Percentiles rank a stretch among this genome's conserved stretches.
Evolutionary conservation across 2,113 vertebrate genomes (phyloP).

Genomic region (Baryphthengus martii): DNA sequence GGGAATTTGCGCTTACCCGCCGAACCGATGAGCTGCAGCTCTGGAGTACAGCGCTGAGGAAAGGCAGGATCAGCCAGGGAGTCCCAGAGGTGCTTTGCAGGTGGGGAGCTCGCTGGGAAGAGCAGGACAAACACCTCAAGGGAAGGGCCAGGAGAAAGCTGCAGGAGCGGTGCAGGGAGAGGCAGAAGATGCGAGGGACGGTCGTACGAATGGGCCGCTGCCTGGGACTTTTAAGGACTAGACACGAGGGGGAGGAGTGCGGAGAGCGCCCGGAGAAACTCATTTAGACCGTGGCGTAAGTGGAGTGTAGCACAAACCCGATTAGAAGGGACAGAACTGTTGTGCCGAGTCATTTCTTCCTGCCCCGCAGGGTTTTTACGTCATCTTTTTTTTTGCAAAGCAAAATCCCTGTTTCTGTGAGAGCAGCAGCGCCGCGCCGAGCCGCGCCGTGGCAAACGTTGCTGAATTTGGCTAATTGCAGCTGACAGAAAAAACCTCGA

Average conservation of each 20-base stretch:
- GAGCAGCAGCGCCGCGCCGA: not conserved
- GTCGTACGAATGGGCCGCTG: not conserved
- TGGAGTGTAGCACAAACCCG: not conserved
- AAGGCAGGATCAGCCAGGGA: not conserved
- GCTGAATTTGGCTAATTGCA: not conserved
- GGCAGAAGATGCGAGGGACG: not conserved
- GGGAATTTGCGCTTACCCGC: not conserved
- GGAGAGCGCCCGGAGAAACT: not conserved
- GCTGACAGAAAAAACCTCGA: not conserved
- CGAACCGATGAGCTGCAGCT: not conserved
- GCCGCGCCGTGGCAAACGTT: not conserved
- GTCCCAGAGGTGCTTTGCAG: not conserved
- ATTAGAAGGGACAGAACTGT: not conserved
- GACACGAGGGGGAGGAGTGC: not conserved
- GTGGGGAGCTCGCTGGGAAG: not conserved
- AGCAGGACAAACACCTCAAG: not conserved
- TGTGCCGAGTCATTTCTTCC: slow-evolving; percentile 1
- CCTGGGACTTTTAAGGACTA: not conserved
- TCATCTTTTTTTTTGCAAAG: not conserved
- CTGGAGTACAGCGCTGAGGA: not conserved
- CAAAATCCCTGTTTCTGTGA: not conserved
- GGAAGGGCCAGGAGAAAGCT: not conserved
- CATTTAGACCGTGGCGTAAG: not conserved
- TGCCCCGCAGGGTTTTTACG: not conserved
- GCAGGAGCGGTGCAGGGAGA: not conserved